A percentile compares a stretch with the other conserved stretches of the same genome.
These are phyloP conservation scores for Gymnobelideus leadbeateri DNA, from an alignment of 2,113 vertebrate genomes.

Conservation along the genomic window DNA sequence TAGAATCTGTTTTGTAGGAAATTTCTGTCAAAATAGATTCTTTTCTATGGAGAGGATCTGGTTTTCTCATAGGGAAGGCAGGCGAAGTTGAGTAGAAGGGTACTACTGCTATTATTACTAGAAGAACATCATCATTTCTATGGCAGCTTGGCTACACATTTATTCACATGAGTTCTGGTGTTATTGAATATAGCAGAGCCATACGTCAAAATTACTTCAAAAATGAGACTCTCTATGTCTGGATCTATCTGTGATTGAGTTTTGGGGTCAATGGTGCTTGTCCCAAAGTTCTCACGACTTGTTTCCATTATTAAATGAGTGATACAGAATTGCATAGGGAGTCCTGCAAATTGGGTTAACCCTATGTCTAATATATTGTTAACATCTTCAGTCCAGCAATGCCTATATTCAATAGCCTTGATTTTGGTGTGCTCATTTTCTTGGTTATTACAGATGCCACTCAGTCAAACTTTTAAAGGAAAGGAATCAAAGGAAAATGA, in stretches of 20 bases:
- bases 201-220: background rate
- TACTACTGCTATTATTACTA: background rate
- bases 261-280: too few relatives aligned
- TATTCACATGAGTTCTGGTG: background rate
- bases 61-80: background rate
- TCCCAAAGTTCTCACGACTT: background rate
- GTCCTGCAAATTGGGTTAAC: background rate
- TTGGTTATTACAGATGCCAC: background rate
- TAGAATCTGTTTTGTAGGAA: background rate
- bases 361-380: background rate
- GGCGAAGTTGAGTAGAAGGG: background rate
- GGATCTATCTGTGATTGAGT: background rate
- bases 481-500: background rate
- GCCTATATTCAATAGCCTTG: background rate
- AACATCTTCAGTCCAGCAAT: background rate
- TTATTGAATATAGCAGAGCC: background rate
- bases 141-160: background rate
- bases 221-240: background rate
- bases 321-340: background rate
- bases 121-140: background rate
- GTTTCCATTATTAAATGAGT: background rate
- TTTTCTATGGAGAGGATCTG: background rate
- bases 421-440: background rate
- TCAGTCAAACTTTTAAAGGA: background rate
- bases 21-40: background rate